Evolutionary conservation across 2,113 vertebrate species (phyloP).

Genomic region (Lucifuga dentata): DNA sequence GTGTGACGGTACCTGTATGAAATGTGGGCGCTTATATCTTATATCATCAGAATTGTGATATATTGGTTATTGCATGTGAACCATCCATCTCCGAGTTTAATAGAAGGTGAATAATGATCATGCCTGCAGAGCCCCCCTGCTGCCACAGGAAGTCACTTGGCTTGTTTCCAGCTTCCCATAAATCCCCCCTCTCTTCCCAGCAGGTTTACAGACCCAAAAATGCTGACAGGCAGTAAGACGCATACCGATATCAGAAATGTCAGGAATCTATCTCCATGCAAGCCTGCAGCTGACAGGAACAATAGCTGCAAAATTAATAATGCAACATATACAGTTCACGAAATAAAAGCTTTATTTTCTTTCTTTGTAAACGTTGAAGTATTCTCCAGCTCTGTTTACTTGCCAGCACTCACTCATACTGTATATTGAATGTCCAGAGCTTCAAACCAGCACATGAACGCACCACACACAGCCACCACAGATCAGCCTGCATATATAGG

Average conservation of each 20-base stretch:
- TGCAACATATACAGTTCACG: too few species aligned
- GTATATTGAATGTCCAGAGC: too few species aligned
- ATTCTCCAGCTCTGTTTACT: too few species aligned
- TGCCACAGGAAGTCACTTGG: conserved; percentile 53
- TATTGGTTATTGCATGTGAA: conserved; percentile 12
- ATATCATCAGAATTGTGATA: neutral
- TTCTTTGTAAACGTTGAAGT: too few species aligned
- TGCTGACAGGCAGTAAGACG: conserved; percentile 26
- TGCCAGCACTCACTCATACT: too few species aligned
- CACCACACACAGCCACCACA: too few species aligned
- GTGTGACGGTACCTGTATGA: conserved; percentile 15
- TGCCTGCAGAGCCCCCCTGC: conserved; percentile 6
- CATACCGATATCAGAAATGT: conserved; percentile 13
- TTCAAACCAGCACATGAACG: too few species aligned
- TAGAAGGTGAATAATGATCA: conserved; percentile 41
- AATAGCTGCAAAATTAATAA: neutral
- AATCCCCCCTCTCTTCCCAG: conserved; percentile 32
- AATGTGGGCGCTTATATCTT: neutral
- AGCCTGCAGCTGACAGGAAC: neutral
- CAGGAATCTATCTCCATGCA: conserved; percentile 11
- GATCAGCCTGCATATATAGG: too few species aligned
- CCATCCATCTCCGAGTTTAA: conserved; percentile 25
- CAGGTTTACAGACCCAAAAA: neutral
- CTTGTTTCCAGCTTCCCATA: conserved; percentile 38
- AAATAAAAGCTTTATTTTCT: too few species aligned